Percentiles rank a stretch among this genome's conserved stretches.
phyloP scores from a whole-genome alignment of 1,140 invertebrate genomes.

The Antheraea mylitta region DNA sequence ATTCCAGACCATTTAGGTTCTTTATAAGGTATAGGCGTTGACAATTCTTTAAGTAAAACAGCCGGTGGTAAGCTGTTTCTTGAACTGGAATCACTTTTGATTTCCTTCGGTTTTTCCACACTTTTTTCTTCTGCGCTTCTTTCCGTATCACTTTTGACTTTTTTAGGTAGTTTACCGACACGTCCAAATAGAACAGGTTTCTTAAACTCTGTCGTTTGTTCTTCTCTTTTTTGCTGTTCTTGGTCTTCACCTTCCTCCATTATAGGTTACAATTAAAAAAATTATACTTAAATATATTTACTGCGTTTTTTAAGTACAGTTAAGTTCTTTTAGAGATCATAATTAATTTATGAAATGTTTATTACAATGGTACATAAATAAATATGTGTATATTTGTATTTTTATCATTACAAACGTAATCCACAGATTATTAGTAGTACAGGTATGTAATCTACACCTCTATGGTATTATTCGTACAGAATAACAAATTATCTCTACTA shows the following conservation, averaged over 20 bases:
- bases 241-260: constrained; percentile 26
- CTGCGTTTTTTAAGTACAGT: background rate
- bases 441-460: no score
- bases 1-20: constrained; percentile 88
- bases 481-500: no score
- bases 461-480: no score
- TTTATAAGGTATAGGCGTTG: constrained; percentile 81
- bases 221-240: constrained; percentile 24
- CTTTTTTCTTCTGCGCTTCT: constrained; percentile 27
- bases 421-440: no score
- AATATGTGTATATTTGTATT: no score
- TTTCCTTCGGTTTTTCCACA: constrained; percentile 18
- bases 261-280: constrained; percentile 21
- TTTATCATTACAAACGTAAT: no score
- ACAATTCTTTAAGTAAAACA: constrained; percentile 52
- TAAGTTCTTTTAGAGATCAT: no score
- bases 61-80: constrained; percentile 45
- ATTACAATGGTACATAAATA: no score
- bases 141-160: constrained; percentile 40
- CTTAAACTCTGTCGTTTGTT: constrained; percentile 56
- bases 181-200: constrained; percentile 67
- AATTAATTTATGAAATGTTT: no score
- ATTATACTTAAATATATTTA: no score
- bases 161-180: constrained; percentile 67
- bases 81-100: constrained; percentile 19